phyloP scores from a whole-genome alignment of 2,888 invertebrate genomes.

The Troides oblongomaculatus region DNA sequence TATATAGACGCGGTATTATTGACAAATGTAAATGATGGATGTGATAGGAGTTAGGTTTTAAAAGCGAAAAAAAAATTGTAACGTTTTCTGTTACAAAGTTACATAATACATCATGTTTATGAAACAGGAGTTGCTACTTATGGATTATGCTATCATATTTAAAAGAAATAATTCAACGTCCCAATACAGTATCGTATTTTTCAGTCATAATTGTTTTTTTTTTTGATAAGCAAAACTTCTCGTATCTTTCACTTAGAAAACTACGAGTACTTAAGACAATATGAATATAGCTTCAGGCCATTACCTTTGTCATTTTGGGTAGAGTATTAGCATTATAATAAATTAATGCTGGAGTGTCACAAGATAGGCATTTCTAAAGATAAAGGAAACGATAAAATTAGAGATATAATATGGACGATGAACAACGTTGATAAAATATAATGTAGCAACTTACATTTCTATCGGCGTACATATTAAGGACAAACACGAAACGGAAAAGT shows the following conservation, averaged over 20 bases:
- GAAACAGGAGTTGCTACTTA: not conserved
- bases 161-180: no score
- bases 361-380: not conserved
- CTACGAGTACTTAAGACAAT: no score
- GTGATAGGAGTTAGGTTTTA: conserved; percentile 17
- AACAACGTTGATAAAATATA: not conserved
- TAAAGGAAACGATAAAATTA: not conserved
- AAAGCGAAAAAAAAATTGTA: not conserved
- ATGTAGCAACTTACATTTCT: conserved; percentile 19
- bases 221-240: no score
- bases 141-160: no score
- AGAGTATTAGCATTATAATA: no score
- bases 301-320: no score
- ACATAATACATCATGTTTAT: not conserved
- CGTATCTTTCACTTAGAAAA: no score
- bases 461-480: conserved; percentile 61
- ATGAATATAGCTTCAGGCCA: no score
- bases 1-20: conserved; percentile 20
- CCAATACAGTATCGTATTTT: no score
- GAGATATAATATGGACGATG: not conserved
- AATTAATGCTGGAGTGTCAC: no score
- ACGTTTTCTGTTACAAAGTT: not conserved
- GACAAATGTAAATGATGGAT: conserved; percentile 30
- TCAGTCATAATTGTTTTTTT: no score
- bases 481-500: conserved; percentile 67